A percentile compares a stretch with the other conserved stretches of the same genome.
Evolutionary conservation across 2,888 invertebrate genomes (phyloP).

Genomic region (Augochlorella aurata): DNA sequence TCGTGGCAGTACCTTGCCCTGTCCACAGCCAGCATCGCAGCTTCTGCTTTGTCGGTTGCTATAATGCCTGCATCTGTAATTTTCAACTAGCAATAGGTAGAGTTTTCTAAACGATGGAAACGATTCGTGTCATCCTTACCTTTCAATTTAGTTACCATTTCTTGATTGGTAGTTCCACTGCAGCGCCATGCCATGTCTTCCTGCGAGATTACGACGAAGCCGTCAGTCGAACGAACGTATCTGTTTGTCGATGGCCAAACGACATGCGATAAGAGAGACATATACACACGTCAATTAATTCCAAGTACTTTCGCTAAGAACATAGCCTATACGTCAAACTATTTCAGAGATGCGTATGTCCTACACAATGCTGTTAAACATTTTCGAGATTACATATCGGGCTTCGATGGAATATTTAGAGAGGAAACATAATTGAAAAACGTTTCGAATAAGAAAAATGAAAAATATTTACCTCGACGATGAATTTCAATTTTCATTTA

Average conservation of each 20-base stretch:
- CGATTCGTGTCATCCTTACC: constrained; percentile 83
- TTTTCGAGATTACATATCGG: background rate
- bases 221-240: background rate
- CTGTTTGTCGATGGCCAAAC: background rate
- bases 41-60: constrained; percentile 88
- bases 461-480: background rate
- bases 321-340: background rate
- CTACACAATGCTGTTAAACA: background rate
- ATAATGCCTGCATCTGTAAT: constrained; percentile 91
- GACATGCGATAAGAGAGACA: background rate
- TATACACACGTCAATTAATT: background rate
- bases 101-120: background rate
- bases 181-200: constrained; percentile 94
- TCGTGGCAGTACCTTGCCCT: constrained; percentile 90
- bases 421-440: background rate
- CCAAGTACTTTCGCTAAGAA: background rate
- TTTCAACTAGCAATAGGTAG: background rate
- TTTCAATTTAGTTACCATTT: constrained; percentile 90
- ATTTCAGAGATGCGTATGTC: background rate
- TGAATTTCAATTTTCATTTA: background rate
- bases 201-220: background rate
- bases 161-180: constrained; percentile 91
- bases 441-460: background rate
- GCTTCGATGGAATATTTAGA: background rate
- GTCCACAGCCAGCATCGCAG: constrained; percentile 93